A percentile compares a stretch with the other conserved stretches of the same genome.
phyloP scores from a whole-genome alignment of 2,888 invertebrate genomes.

The Synanthedon myopaeformis region DNA sequence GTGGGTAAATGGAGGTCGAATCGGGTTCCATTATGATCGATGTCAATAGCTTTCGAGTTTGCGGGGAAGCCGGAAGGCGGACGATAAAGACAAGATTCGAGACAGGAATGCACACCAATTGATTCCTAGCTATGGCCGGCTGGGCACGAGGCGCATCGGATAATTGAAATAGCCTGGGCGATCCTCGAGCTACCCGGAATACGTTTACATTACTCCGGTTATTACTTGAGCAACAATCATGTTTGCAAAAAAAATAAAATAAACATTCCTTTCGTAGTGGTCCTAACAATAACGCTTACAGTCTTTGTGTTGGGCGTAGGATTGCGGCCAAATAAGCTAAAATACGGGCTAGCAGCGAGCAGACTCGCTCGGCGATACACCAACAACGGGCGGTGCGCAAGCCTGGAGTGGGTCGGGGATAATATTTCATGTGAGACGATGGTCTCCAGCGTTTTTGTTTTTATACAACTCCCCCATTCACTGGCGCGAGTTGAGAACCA shows the following conservation, averaged over 20 bases:
- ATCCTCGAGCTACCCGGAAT: conserved; percentile 1
- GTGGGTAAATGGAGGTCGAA: no score
- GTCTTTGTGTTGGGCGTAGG: conserved; percentile 9
- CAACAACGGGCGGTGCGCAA: neutral
- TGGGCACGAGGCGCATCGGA: conserved; percentile 21
- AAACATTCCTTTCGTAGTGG: neutral
- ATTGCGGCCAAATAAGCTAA: conserved; percentile 20
- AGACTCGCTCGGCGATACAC: conserved; percentile 5
- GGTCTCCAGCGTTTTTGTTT: conserved; percentile 15
- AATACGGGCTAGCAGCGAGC: conserved; percentile 15
- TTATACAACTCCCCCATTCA: conserved; percentile 19
- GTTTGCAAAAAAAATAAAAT: neutral
- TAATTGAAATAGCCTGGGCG: conserved; percentile 44
- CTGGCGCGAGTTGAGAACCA: conserved; percentile 9
- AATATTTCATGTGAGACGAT: conserved; percentile 28
- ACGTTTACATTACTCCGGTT: neutral
- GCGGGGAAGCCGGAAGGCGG: conserved; percentile 13
- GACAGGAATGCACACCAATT: conserved; percentile 36
- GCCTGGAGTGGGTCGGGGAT: conserved; percentile 13
- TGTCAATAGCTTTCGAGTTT: neutral
- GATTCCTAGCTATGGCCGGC: conserved; percentile 18
- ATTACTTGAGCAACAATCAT: neutral
- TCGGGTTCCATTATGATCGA: neutral
- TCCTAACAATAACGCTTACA: conserved; percentile 1
- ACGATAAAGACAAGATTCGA: conserved; percentile 30